phyloP scores from a whole-genome alignment of 2,797 vertebrate genomes.

The Falco cherrug region DNA sequence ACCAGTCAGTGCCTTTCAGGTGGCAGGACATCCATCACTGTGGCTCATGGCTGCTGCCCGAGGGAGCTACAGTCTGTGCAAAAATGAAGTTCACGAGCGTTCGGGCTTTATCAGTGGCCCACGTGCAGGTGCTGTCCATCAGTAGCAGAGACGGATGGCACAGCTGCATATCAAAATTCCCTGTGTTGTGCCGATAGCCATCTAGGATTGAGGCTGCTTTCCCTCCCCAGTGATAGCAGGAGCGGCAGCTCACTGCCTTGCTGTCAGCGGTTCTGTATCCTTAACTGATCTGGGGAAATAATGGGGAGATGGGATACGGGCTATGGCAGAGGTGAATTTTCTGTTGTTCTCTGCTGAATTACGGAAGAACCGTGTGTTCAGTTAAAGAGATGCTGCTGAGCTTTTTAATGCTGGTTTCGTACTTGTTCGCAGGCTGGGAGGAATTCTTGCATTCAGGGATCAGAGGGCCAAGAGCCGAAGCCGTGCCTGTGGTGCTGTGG shows the following conservation, averaged over 20 bases:
- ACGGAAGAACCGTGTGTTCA: not conserved
- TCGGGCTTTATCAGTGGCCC: not conserved
- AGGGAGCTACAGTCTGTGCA: not conserved
- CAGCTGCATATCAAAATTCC: not conserved
- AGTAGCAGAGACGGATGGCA: not conserved
- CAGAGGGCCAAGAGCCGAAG: not conserved
- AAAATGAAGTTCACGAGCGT: not conserved
- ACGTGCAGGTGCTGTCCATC: accelerated
- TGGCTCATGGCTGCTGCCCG: accelerated
- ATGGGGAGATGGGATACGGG: not conserved
- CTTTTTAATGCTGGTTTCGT: not conserved
- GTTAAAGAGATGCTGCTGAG: not conserved
- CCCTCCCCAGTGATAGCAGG: not conserved
- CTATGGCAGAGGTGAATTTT: not conserved
- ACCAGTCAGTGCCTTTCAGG: not conserved
- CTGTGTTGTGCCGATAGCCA: not conserved
- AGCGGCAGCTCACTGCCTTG: not conserved
- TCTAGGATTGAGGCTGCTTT: not conserved
- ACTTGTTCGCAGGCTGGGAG: not conserved
- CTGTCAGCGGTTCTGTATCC: not conserved
- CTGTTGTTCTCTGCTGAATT: not conserved
- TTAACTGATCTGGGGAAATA: not conserved
- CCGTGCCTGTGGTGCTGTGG: not conserved
- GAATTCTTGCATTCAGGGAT: not conserved
- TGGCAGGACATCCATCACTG: not conserved